Percentiles rank a stretch among this genome's conserved stretches.
Evolutionary conservation across 2,113 vertebrate genomes (phyloP).

Genomic region (Eretmochelys imbricata): DNA sequence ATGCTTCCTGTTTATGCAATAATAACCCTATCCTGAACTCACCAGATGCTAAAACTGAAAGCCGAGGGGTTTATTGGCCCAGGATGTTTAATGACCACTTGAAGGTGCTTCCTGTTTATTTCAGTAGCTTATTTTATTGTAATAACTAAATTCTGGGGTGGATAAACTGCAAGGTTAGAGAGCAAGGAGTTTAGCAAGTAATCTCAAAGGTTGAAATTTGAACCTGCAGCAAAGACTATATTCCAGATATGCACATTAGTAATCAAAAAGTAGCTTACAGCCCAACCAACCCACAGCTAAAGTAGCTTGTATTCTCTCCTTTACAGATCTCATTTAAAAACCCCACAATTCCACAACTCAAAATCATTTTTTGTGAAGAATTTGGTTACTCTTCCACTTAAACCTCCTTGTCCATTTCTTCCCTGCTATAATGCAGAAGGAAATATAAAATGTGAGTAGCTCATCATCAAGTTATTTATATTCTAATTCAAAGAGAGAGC

Average conservation of each 20-base stretch:
- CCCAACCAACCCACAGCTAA: background rate
- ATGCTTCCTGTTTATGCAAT: background rate
- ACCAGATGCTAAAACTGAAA: background rate
- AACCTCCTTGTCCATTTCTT: background rate
- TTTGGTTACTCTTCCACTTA: accelerated
- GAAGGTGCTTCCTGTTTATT: background rate
- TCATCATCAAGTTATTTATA: background rate
- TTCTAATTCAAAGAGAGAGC: background rate
- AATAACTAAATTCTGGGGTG: background rate
- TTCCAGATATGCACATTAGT: background rate
- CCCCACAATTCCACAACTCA: background rate
- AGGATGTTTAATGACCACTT: background rate
- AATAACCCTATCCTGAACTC: background rate
- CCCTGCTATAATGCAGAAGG: background rate
- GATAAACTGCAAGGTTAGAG: background rate
- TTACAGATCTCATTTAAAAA: background rate
- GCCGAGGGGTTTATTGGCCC: background rate
- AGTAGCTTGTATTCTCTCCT: accelerated
- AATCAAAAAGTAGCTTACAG: background rate
- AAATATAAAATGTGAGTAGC: accelerated
- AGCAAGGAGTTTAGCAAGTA: background rate
- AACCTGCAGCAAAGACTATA: background rate
- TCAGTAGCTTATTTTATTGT: background rate
- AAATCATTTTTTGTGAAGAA: background rate
- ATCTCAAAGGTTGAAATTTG: background rate